Percentiles rank a stretch among this genome's conserved stretches.
Conservation (phyloP, 1,140 invertebrate genomes). For the Bombus turneri region DNA sequence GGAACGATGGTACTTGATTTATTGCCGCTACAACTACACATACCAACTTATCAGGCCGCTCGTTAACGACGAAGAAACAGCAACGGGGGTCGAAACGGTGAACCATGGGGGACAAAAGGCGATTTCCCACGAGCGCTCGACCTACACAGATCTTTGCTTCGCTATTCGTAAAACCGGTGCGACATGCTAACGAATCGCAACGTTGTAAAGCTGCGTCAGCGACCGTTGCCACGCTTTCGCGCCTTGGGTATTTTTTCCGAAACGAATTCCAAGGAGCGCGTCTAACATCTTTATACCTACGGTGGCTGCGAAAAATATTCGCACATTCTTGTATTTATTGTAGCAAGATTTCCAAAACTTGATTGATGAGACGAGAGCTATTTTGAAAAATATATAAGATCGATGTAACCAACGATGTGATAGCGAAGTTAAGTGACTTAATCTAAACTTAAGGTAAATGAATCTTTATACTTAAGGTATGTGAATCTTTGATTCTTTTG, state of each 20-base stretch:
- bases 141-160: neutral
- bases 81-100: conserved; percentile 5
- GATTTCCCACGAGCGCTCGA: conserved; percentile 41
- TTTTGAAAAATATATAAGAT: too few relatives aligned
- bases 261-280: too few relatives aligned
- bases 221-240: conserved; percentile 1
- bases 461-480: too few relatives aligned
- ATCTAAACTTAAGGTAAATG: too few relatives aligned
- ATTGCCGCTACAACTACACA: conserved; percentile 35
- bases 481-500: too few relatives aligned
- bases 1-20: conserved; percentile 45
- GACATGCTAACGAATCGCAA: conserved; percentile 40
- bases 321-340: too few relatives aligned
- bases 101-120: conserved; percentile 30
- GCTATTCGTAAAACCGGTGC: conserved; percentile 4
- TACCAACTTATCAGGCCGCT: conserved; percentile 45
- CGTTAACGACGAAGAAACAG: conserved; percentile 16
- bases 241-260: neutral
- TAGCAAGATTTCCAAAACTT: too few relatives aligned
- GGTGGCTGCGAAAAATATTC: too few relatives aligned
- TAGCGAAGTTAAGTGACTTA: too few relatives aligned
- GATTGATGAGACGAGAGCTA: too few relatives aligned
- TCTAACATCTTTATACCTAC: too few relatives aligned
- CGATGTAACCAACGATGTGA: too few relatives aligned
- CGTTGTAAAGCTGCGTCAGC: conserved; percentile 50